Evolutionary conservation across 2,888 invertebrate genomes (phyloP), one percentile per base, ranked within the genome.

Genomic region (Vanessa cardui): DNA sequence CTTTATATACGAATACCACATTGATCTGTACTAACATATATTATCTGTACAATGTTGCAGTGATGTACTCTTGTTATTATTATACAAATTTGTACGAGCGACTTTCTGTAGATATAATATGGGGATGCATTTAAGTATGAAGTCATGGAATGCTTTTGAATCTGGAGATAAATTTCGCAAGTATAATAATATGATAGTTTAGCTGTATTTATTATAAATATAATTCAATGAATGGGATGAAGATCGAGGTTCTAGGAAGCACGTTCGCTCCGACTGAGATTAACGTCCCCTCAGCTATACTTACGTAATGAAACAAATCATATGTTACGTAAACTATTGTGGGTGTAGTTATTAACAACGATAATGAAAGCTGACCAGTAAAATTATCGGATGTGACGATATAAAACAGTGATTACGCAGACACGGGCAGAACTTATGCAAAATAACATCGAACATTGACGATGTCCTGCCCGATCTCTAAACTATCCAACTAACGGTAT

Each of bases 351-450:
- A 49, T 50, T 47, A 64, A 44, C 15, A 39, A 15, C 26, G 39
- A 50, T 8, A 56, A 62, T 62, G 58, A 45, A 58, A 33, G 45
- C 50, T 45, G 26, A 26, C 50, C 50, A 50, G 45, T 50, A 58
- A 66, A 52, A 58, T n/a, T 31, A 26, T 47, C 64, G 73, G 72
- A 72, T 73, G 52, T 73, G 72, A 64, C 68, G 66, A 26, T 62
- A 68, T 64, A 61, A 69, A 72, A 72, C 73, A 72, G 69, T 56
- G 54, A 61, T 64, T 65, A 64, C 60, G 39, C 52, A 50, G 21
- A 21, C 44, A 50, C 50, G 64, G 21, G 31, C 47, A 45, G 21
- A 16, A 21, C 46, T 26, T 50, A 4, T 39, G 26, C 26, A 31
- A 60, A 60, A 60, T 33, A 50, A 39, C 49, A 61, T 39, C 31